Conservation (phyloP, 2,113 vertebrate species). For the sheep (Ovis aries) region DNA sequence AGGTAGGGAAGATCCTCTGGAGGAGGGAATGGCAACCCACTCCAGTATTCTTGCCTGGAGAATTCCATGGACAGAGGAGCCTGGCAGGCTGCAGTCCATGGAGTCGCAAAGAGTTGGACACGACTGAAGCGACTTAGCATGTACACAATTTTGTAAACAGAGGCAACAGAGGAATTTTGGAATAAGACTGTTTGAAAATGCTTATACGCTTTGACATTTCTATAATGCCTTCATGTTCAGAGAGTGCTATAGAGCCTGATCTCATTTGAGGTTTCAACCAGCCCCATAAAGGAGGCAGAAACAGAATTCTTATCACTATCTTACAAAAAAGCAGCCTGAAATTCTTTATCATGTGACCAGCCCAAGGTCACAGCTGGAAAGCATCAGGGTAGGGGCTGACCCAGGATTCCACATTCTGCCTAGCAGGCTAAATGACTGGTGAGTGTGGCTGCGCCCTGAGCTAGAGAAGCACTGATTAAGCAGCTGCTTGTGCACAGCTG, state of each 20-base stretch:
- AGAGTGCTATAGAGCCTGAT: neutral
- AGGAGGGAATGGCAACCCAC: neutral
- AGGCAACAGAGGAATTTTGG: neutral
- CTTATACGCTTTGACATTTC: neutral
- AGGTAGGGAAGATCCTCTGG: neutral
- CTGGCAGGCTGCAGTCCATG: neutral
- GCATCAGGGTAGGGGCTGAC: constrained; percentile 10
- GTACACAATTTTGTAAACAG: neutral
- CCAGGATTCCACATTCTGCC: neutral
- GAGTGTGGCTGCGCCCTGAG: neutral
- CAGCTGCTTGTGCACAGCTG: neutral
- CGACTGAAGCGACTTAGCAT: neutral
- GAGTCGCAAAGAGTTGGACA: neutral
- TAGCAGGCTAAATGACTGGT: neutral
- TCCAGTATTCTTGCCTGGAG: neutral
- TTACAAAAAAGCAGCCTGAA: neutral
- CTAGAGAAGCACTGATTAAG: neutral
- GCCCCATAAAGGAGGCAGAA: neutral
- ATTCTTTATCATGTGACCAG: neutral
- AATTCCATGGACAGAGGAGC: neutral
- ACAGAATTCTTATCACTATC: neutral
- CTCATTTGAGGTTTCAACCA: neutral
- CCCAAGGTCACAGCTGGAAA: constrained; percentile 49
- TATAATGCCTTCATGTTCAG: neutral
- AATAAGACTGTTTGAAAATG: neutral